Evolutionary conservation across 1,140 invertebrate genomes (phyloP), one percentile per base, ranked within the genome.

Genomic region (Penaeus chinensis): DNA sequence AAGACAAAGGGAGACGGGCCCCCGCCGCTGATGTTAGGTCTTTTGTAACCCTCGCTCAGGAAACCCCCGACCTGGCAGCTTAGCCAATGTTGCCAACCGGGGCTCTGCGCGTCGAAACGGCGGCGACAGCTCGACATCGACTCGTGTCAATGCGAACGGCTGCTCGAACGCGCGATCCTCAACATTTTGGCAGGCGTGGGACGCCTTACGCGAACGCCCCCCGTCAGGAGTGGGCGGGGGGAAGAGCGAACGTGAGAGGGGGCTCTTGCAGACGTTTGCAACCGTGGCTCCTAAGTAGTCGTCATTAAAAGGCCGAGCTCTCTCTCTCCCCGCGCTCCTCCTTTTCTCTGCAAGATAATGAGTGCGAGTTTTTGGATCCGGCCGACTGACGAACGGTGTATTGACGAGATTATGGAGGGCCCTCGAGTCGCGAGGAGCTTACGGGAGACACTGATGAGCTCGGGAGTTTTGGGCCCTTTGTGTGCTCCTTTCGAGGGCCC

Each of bases 271-370:
- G 54, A 1, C 54, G 54, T 54, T 54, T 54, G 54, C 54, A 54
- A 54, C 54, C 54, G 76, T 77, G 76, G 42, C 47, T 24, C 77
- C 19, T 79, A 79, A 79, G 77, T 79, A 60, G 37, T 42, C 77
- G 77, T 79, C 77, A 79, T 79, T 79, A 79, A 79, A 79, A 79
- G 77, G 20, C n/a, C 47, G 47, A 79, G 22, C 77, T 79, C 77
- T 79, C 77, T 60, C 32, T 32, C 32, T 32, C 32, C 13, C 77
- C 63, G 65, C 22, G 16, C 65, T 82, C 81, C 22, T n/a, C 65
- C 81, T 82, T 82, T 82, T 66, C 37, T 82, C 65, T 82, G 63
- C 63, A 82, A 69, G 65, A 82, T 82, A 82, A 82, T 82, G 81
- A 82, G 81, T 47, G 81, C 47, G 81, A 82, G 63, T 66, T 82